Evolutionary conservation across 1,140 invertebrate genomes (phyloP).

Genomic region (Colletes latitarsis): DNA sequence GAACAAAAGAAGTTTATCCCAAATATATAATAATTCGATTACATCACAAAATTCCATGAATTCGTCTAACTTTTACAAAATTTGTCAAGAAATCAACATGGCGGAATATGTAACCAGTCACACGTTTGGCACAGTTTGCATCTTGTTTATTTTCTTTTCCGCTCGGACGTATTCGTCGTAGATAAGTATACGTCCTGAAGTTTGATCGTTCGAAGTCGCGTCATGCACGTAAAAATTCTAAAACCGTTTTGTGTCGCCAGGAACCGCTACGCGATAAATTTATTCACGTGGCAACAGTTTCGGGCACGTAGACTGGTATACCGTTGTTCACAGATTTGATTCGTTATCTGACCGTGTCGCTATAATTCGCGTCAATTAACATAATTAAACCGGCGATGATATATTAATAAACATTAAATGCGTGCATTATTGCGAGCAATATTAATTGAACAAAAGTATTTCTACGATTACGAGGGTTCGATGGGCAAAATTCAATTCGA

Average conservation of each 20-base stretch:
- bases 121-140: too few relatives aligned
- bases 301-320: conserved; percentile 21
- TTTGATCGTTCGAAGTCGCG: conserved; percentile 9
- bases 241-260: conserved; percentile 1
- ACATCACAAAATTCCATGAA: not conserved
- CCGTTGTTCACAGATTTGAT: conserved; percentile 16
- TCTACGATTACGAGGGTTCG: too few relatives aligned
- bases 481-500: too few relatives aligned
- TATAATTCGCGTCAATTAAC: not conserved
- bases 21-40: not conserved
- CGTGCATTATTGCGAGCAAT: not conserved
- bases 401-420: conserved; percentile 6
- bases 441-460: not conserved
- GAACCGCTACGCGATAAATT: conserved; percentile 28
- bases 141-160: too few relatives aligned
- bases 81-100: too few relatives aligned
- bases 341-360: conserved; percentile 26
- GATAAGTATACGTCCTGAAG: not conserved
- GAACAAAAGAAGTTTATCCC: not conserved
- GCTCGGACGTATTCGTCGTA: not conserved
- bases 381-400: not conserved
- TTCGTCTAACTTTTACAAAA: too few relatives aligned
- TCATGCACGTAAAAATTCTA: conserved; percentile 1
- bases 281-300: conserved; percentile 31
- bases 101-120: too few relatives aligned